phyloP scores from a whole-genome alignment of 1,140 invertebrate genomes.

The Triops longicaudatus region DNA sequence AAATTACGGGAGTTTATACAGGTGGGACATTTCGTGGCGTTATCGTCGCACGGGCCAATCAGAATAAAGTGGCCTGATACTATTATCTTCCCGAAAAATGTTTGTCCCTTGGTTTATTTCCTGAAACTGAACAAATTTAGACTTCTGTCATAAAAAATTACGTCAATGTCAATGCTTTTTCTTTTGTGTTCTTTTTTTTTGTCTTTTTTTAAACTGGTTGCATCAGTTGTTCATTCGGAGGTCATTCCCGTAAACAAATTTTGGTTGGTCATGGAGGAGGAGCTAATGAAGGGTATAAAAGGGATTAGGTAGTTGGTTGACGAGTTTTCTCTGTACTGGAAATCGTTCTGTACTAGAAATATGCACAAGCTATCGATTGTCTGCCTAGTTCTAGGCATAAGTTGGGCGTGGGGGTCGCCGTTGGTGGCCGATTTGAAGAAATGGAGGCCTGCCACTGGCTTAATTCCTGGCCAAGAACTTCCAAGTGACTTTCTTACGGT shows the following conservation, averaged over 20 bases:
- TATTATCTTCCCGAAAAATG: neutral
- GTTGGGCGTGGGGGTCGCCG: neutral
- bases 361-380: neutral
- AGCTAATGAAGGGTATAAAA: neutral
- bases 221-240: neutral
- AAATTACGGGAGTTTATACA: neutral
- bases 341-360: neutral
- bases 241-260: neutral
- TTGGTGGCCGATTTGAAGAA: neutral
- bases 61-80: neutral
- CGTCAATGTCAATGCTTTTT: too few species aligned
- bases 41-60: neutral
- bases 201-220: neutral
- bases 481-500: neutral
- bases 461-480: neutral
- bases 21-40: neutral
- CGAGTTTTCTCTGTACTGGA: neutral
- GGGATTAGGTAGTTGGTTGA: neutral
- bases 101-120: neutral
- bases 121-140: too few species aligned
- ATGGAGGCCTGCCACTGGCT: neutral
- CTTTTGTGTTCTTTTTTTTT: neutral
- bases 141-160: too few species aligned
- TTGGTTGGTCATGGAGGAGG: neutral
- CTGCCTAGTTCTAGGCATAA: neutral